Base-by-base conservation (phyloP, 1,140 invertebrate species). In the Caenorhabditis briggsae region DNA sequence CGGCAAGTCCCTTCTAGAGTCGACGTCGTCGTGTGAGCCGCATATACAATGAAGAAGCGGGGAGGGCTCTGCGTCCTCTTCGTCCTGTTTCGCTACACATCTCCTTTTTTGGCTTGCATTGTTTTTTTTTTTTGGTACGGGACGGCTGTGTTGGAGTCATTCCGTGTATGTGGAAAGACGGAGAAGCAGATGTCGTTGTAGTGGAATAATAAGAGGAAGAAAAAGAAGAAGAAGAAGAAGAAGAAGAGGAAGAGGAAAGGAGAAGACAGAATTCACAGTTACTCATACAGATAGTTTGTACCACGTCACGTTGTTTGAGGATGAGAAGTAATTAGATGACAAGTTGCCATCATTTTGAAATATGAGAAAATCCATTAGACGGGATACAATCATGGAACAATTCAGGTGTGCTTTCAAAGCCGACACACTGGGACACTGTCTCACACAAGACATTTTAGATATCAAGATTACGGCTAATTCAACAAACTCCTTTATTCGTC, bases 31-130 rank as follows among this genome's bases (percentile, higher is more conserved):
- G 70, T 78, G 70, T 78, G 70, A 78, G 70, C 70, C 46, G 70
- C 70, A 78, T 78, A 53, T 18, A 78, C 70, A 78, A 78, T 78
- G 70, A 78, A 78, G 70, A 78, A 78, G 70, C 70, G 70, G 46
- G 70, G 46, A 12, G 46, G n/a, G 33, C 9, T 78, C 70, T 78
- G 70, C 70, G 70, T 41, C 25, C 23, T 3, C 33, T 11, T 16
- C 12, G 8, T 14, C 41, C 16, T 33, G 33, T 33, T 33, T 33
- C 33, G 33, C 70, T 53, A 41, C 46, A 78, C 20, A 7, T 50
- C 43, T 53, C 46, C 33, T 14, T 20, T 50, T 50, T 78, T 23
- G 18, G 12, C 7, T 78, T 78, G 70, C 43, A 58, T 61, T 61
- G 20, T 61, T 61, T 61, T 78, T 78, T 78, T 43, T 8, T 78